Evolutionary conservation across 2,113 vertebrate species (phyloP), one percentile per base, ranked within the genome.

Genomic region (Montifringilla adamsi): DNA sequence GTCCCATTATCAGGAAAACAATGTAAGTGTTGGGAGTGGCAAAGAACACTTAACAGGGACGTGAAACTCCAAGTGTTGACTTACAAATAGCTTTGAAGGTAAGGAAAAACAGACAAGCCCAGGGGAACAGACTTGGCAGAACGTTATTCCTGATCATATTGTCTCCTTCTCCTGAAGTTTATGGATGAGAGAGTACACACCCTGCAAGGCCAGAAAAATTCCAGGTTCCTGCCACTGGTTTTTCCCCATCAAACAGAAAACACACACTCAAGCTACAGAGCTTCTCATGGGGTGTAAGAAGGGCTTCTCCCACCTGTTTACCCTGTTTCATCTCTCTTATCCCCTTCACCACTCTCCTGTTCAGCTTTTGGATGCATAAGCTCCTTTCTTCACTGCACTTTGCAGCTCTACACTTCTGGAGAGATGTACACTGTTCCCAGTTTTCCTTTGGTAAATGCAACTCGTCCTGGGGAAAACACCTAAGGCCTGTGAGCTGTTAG

Each of bases 211-310:
- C 41, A 66, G 24, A 82, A 66, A 17, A 92, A 37, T 31, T 68
- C 13, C 46, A 90, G 23, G 23, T 46, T 74, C 62, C 33, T 81
- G 59, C 3, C 56, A 52, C 16, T 47, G 37, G 18, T 70, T 58
- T 60, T 64, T 21, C 46, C 44, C 26, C 47, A 81, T 14, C 35
- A 79, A 87, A 62, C 23, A 90, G 9, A 67, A 82, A 87, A 74
- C 12, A 33, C 4, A 47, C 28, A 50, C 13, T 75, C 43, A 78
- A 75, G 24, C 33, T 52, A 41, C 33, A 64, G 27, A 85, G 30
- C 19, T 55, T 56, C 23, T 22, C 24, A 31, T 0, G 0, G 13
- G 8, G 11, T 2, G 2, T 35, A 50, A 67, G 33, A 3, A 24
- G 44, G 49, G 30, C 26, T 70, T 75, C 47, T 59, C 26, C 31